Evolutionary conservation across 2,113 vertebrate genomes (phyloP).

Genomic region (Melanostigma gelatinosum): DNA sequence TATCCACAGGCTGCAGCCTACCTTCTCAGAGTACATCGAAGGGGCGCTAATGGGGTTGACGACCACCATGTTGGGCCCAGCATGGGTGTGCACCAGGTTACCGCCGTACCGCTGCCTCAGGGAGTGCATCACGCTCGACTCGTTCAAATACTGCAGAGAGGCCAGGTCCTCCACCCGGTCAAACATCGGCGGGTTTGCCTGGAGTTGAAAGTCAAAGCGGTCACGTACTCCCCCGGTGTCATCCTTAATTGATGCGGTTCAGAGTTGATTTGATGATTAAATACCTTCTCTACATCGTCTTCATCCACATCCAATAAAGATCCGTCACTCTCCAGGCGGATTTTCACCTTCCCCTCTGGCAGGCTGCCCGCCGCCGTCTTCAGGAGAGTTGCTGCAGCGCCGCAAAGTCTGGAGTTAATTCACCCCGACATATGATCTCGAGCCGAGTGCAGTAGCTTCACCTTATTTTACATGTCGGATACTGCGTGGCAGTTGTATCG

Average conservation of each 20-base stretch:
- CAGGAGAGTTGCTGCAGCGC: slow-evolving; percentile 89
- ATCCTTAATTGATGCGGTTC: slow-evolving; percentile 53
- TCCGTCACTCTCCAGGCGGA: slow-evolving; percentile 93
- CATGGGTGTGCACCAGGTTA: slow-evolving; percentile 93
- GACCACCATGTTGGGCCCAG: slow-evolving; percentile 91
- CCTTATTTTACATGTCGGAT: slow-evolving; percentile 39
- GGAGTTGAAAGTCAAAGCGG: slow-evolving; percentile 49
- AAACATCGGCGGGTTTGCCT: slow-evolving; percentile 92
- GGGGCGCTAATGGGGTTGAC: slow-evolving; percentile 94
- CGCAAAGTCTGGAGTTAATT: slow-evolving; percentile 50
- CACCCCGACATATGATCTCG: slow-evolving; percentile 35
- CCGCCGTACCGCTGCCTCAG: slow-evolving; percentile 92
- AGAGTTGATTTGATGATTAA: slow-evolving; percentile 64
- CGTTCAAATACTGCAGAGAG: slow-evolving; percentile 94
- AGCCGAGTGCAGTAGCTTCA: slow-evolving; percentile 31
- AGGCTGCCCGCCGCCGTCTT: slow-evolving; percentile 85
- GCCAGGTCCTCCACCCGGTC: slow-evolving; percentile 94
- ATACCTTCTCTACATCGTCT: slow-evolving; percentile 97
- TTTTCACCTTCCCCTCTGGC: slow-evolving; percentile 94
- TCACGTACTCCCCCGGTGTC: slow-evolving; percentile 23
- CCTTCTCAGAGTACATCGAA: slow-evolving; percentile 98
- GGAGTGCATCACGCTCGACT: slow-evolving; percentile 93
- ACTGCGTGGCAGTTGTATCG: slow-evolving; percentile 21
- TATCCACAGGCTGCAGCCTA: slow-evolving; percentile 61
- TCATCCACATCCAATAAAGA: slow-evolving; percentile 95